phyloP scores from a whole-genome alignment of 2,797 vertebrate species.

The Pangasius sanitwongsei region DNA sequence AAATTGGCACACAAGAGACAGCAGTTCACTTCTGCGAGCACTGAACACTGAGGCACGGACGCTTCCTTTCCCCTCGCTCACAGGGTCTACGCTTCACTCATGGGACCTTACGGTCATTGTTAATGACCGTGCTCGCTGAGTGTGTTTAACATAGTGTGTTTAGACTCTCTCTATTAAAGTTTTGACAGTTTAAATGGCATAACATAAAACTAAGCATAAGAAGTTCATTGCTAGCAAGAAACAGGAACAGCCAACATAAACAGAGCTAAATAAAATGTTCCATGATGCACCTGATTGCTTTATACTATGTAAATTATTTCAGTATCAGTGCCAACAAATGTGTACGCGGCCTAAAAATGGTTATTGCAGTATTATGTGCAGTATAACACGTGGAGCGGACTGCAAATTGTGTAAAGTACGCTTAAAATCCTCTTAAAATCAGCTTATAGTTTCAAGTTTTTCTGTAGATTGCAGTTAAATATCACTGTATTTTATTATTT shows the following conservation, averaged over 20 bases:
- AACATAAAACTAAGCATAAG: background rate
- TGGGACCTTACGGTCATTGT: background rate
- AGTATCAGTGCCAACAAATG: background rate
- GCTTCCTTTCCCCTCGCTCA: background rate
- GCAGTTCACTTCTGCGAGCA: background rate
- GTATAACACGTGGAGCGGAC: background rate
- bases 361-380: background rate
- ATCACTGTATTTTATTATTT: background rate
- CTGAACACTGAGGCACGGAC: background rate
- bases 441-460: background rate
- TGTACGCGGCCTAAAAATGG: background rate
- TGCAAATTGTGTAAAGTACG: background rate
- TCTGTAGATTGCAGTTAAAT: background rate
- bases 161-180: background rate
- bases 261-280: background rate
- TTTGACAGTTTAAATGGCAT: background rate
- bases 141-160: background rate
- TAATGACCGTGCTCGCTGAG: background rate
- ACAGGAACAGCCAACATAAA: background rate
- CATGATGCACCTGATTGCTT: background rate
- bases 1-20: background rate
- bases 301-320: background rate
- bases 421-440: background rate
- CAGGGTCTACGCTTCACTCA: background rate
- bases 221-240: background rate